Base-by-base conservation (phyloP, 2,888 invertebrate genomes). In the Parochlus steinenii region DNA sequence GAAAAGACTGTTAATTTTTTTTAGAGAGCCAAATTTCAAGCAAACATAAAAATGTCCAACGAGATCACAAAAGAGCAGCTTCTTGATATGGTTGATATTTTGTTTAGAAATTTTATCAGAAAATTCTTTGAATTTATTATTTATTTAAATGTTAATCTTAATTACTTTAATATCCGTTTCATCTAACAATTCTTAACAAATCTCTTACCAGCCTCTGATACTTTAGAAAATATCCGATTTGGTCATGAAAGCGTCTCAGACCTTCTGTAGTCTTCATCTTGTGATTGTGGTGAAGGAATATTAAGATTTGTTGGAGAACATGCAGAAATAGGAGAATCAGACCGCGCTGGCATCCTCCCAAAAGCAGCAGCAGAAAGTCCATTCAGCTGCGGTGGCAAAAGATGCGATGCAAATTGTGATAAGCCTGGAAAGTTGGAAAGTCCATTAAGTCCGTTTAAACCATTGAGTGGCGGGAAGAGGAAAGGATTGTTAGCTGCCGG, bases 391-490 rank as follows among this genome's bases (percentile, higher is more conserved):
- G 48, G 48, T 38, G 56, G 47, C 40, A 58, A 47, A 33, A 58
- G 53, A 37, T 46, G 46, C 19, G 46, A 45, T 26, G 46, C 54
- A 43, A 62, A 56, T 11, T 61, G 57, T 19, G 61, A 56, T 14
- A 65, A 48, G 27, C 60, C 60, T 5, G 71, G 65, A 49, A 72
- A 72, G 2, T 61, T 60, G n/a, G 61, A 54, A 41, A 67, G 51
- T n/a, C n/a, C n/a, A n/a, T n/a, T n/a, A 30, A 36, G 30, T 10
- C 36, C 30, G 11, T 22, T 29, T 14, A 36, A 11, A 31, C 67
- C 63, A 12, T 67, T 61, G 35, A 71, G 58, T 1, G 70, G 67
- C 14, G 72, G 69, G 38, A 74, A 57, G 4, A 74, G 53, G 31
- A 72, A 50, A 5, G 71, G 69, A 45, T 64, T 65, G 38, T 29